These are phyloP conservation scores for Dinomys branickii DNA, from an alignment of 2,113 vertebrate genomes.

Conservation along the genomic window DNA sequence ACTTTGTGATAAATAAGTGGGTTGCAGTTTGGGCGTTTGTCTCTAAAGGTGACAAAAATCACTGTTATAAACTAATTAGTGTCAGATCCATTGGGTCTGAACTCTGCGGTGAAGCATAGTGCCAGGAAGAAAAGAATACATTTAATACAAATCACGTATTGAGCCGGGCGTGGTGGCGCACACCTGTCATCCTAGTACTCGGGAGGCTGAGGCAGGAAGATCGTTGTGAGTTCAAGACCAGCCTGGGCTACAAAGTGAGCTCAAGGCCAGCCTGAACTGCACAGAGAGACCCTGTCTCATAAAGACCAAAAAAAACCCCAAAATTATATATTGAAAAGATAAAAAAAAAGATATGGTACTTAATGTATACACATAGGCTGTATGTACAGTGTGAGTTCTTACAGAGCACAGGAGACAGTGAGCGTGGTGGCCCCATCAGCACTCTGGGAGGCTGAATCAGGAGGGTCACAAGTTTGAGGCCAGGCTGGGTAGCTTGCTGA, in stretches of 20 bases:
- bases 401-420: not conserved
- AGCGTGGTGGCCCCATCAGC: not conserved
- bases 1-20: not conserved
- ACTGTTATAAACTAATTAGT: not conserved
- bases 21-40: not conserved
- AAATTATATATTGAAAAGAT: too few species aligned
- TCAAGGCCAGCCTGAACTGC: too few species aligned
- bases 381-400: too few species aligned
- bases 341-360: not conserved
- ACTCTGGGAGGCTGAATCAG: not conserved
- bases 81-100: not conserved
- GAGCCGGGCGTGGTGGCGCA: too few species aligned
- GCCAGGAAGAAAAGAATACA: not conserved
- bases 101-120: not conserved
- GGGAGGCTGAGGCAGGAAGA: too few species aligned
- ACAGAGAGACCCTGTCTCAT: too few species aligned
- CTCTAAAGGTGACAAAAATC: not conserved
- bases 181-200: too few species aligned
- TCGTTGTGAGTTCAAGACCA: too few species aligned
- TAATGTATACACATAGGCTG: fast-evolving
- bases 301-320: too few species aligned
- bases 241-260: too few species aligned
- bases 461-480: not conserved
- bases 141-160: not conserved
- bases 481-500: not conserved